Percentiles rank a stretch among this genome's conserved stretches.
Evolutionary conservation across 2,888 invertebrate genomes (phyloP).

Genomic region (Hipparchia semele): DNA sequence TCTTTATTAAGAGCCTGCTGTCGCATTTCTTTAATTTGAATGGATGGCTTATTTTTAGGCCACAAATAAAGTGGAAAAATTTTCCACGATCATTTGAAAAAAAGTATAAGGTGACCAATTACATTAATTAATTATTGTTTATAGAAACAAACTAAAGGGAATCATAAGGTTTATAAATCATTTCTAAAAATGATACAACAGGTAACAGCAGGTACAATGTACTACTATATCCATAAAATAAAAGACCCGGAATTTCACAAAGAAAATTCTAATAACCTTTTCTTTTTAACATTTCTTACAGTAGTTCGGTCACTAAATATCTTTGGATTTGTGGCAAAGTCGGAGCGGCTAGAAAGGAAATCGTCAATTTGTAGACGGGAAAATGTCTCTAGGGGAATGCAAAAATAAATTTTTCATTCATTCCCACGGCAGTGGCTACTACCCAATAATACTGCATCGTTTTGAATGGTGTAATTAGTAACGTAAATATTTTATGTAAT

Average conservation of each 20-base stretch:
- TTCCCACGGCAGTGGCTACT: conserved; percentile 25
- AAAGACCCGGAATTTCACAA: background rate
- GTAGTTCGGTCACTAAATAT: conserved; percentile 3
- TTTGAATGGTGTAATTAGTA: conserved; percentile 18
- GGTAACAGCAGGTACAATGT: too few species aligned
- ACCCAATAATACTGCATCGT: conserved; percentile 29
- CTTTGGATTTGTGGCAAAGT: conserved; percentile 15
- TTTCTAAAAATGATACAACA: too few species aligned
- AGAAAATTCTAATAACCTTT: background rate
- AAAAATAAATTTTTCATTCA: conserved; percentile 34
- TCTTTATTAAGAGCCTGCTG: too few species aligned
- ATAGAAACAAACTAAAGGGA: too few species aligned
- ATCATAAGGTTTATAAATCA: too few species aligned
- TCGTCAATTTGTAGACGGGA: conserved; percentile 32
- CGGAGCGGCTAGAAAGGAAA: conserved; percentile 16
- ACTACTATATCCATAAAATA: background rate
- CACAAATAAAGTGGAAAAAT: too few species aligned
- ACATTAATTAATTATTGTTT: too few species aligned
- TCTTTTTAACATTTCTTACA: background rate
- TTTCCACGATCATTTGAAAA: too few species aligned
- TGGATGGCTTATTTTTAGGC: too few species aligned
- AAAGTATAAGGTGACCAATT: too few species aligned
- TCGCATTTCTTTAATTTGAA: too few species aligned
- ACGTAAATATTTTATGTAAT: background rate
- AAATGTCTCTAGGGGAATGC: conserved; percentile 33